These are phyloP conservation scores for Engraulis encrasicolus DNA, from an alignment of 2,113 vertebrate species.

Conservation along the genomic window DNA sequence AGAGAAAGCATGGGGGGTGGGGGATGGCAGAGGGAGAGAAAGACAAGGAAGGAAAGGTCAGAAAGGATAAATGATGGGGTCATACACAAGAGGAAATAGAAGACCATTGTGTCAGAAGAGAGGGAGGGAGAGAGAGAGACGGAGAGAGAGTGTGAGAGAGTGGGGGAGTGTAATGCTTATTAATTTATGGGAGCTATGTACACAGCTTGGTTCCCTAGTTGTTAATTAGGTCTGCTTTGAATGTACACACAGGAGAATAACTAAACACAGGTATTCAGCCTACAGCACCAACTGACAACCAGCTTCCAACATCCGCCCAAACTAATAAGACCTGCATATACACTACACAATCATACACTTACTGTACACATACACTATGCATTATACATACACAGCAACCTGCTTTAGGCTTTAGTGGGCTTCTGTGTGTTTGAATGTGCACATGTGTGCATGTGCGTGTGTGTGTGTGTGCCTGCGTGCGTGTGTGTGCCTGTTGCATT, in stretches of 20 bases:
- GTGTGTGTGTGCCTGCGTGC: background rate
- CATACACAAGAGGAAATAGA: too few relatives aligned
- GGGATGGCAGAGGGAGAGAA: background rate
- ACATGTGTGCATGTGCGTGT: background rate
- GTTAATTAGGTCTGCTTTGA: constrained; percentile 37
- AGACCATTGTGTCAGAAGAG: too few relatives aligned
- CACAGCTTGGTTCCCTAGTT: constrained; percentile 26
- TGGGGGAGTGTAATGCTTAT: background rate
- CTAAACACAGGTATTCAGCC: background rate
- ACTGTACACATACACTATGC: too few relatives aligned
- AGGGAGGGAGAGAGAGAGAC: too few relatives aligned
- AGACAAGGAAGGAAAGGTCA: background rate
- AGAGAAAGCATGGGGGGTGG: background rate
- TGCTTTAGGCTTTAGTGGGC: background rate
- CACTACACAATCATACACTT: too few relatives aligned
- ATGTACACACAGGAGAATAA: background rate
- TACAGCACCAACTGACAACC: background rate
- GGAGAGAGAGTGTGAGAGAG: background rate
- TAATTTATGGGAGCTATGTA: constrained; percentile 26
- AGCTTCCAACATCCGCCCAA: background rate
- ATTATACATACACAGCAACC: too few relatives aligned
- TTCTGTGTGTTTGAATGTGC: background rate
- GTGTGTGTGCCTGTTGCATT: background rate
- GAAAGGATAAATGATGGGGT: too few relatives aligned
- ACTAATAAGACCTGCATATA: too few relatives aligned